Evolutionary conservation across 2,797 vertebrate species (phyloP).

Genomic region (Sebastes taczanowskii): DNA sequence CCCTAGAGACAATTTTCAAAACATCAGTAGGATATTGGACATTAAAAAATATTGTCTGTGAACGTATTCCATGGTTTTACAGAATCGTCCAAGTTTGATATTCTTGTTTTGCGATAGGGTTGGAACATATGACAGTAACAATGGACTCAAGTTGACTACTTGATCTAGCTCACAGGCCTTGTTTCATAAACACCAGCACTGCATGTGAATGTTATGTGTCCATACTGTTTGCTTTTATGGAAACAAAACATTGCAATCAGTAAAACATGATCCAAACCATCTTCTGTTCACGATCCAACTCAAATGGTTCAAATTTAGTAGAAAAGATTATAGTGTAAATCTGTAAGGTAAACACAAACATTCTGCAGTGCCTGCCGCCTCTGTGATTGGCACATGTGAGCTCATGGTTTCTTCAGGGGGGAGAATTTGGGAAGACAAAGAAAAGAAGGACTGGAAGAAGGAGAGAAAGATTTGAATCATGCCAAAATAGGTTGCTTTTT

Average conservation of each 20-base stretch:
- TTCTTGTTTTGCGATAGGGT: neutral
- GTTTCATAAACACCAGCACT: constrained; percentile 29
- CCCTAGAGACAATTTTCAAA: neutral
- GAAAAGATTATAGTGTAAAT: constrained; percentile 52
- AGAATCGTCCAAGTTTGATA: neutral
- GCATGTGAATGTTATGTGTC: constrained; percentile 5
- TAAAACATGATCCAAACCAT: constrained; percentile 36
- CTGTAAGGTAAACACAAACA: constrained; percentile 61
- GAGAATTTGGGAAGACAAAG: neutral
- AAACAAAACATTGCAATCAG: constrained; percentile 51
- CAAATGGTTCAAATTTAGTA: constrained; percentile 43
- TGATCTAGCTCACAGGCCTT: neutral
- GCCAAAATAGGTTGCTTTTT: neutral
- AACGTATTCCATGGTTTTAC: neutral
- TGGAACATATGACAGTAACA: neutral
- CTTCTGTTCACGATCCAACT: constrained; percentile 36
- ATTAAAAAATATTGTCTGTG: neutral
- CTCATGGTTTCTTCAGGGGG: neutral
- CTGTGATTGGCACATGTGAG: constrained; percentile 22
- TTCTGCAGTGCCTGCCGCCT: constrained; percentile 24
- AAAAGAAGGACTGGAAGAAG: neutral
- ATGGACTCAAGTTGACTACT: neutral
- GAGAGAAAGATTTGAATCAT: neutral
- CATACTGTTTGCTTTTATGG: constrained; percentile 38
- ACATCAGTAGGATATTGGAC: neutral